These are phyloP conservation scores for Rhinogobius similis DNA, from an alignment of 2,113 vertebrate genomes.

Conservation along the genomic window DNA sequence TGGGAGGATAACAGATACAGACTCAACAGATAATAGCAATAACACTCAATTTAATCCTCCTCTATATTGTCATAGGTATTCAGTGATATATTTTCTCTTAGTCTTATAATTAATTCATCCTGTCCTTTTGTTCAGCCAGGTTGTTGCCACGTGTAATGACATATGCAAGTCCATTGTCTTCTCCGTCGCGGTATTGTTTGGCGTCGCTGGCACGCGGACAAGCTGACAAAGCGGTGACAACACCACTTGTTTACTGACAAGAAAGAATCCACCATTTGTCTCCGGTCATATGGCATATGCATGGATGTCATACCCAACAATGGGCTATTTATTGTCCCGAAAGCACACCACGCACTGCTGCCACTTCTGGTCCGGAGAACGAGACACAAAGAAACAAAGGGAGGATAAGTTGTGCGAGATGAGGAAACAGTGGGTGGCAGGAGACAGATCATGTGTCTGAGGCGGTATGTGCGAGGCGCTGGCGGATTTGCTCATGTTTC, in stretches of 20 bases:
- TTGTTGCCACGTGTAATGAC: constrained; percentile 13
- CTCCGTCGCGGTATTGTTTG: constrained; percentile 37
- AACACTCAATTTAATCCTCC: neutral
- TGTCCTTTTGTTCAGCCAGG: neutral
- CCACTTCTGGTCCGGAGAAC: constrained; percentile 20
- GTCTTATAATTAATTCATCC: neutral
- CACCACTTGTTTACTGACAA: constrained; percentile 49
- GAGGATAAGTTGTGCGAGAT: constrained; percentile 18
- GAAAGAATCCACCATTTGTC: constrained; percentile 49
- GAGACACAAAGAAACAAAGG: constrained; percentile 31
- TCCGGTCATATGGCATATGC: constrained; percentile 34
- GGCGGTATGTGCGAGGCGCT: constrained; percentile 16
- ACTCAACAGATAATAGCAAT: neutral
- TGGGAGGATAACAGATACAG: constrained; percentile 30
- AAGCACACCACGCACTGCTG: constrained; percentile 20
- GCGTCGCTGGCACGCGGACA: constrained; percentile 38
- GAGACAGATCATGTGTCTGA: constrained; percentile 45
- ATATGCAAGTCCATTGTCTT: constrained; percentile 25
- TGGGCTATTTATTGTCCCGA: constrained; percentile 53
- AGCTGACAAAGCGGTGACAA: constrained; percentile 38
- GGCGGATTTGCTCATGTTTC: constrained; percentile 17
- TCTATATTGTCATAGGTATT: too few relatives aligned
- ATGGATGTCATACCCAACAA: constrained; percentile 53
- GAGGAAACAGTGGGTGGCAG: constrained; percentile 29
- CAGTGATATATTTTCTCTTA: neutral